These are phyloP conservation scores for Terrapene triunguis DNA, from an alignment of 2,113 vertebrate species.

Conservation along the genomic window DNA sequence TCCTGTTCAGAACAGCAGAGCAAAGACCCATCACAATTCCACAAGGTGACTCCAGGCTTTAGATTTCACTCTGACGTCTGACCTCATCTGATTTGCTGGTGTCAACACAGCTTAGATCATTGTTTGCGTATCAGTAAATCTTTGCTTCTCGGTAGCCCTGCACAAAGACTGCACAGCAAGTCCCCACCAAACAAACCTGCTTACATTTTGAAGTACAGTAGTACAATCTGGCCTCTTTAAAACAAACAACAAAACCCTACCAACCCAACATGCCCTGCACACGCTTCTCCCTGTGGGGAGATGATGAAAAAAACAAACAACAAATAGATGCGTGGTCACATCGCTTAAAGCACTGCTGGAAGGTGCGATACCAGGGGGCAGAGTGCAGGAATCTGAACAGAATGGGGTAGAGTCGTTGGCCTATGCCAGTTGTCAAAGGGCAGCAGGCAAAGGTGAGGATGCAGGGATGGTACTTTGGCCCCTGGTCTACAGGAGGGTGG, in stretches of 20 bases:
- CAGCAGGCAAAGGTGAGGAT: background rate
- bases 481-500: background rate
- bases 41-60: conserved; percentile 23
- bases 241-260: background rate
- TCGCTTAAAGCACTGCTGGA: background rate
- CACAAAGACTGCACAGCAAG: background rate
- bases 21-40: background rate
- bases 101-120: background rate
- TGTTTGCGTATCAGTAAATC: conserved; percentile 11
- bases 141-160: background rate
- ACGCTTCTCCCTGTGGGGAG: background rate
- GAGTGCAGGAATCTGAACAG: background rate
- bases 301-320: background rate
- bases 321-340: background rate
- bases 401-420: background rate
- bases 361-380: background rate
- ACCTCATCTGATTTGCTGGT: background rate
- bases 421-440: background rate
- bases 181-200: background rate
- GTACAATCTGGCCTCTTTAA: background rate
- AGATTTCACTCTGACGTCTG: background rate
- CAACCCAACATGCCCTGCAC: background rate
- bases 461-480: background rate
- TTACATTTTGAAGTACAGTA: background rate
- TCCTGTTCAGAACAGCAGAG: background rate